Conservation (phyloP, 2,113 vertebrate genomes). For the Mastomys natalensis region DNA sequence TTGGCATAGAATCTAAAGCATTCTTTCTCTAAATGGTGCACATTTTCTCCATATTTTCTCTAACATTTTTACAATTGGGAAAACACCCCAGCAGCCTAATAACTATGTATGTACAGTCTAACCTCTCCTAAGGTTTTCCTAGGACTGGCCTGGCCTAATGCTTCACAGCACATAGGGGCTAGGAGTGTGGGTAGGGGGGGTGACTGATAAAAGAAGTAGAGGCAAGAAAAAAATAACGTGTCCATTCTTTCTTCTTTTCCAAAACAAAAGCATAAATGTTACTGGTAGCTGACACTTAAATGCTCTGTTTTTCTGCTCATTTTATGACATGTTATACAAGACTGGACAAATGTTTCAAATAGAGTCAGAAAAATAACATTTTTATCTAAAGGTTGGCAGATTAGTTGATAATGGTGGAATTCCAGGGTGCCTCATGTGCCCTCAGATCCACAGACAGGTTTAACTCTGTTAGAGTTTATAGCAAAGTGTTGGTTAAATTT, state of each 20-base stretch:
- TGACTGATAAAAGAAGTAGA: not conserved
- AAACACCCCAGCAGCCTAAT: slow-evolving; percentile 64
- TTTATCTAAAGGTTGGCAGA: not conserved
- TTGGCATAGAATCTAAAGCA: slow-evolving; percentile 74
- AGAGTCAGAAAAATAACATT: not conserved
- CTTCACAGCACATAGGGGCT: not conserved
- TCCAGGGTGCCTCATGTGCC: not conserved
- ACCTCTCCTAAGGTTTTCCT: slow-evolving; percentile 54
- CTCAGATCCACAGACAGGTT: not conserved
- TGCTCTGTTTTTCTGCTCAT: not conserved
- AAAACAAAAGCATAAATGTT: slow-evolving; percentile 34
- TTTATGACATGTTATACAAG: not conserved
- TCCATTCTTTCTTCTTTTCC: not conserved
- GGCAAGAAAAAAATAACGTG: not conserved
- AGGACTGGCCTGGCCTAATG: slow-evolving; percentile 11
- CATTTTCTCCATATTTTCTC: slow-evolving; percentile 79
- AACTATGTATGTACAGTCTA: slow-evolving; percentile 75
- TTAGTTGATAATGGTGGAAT: not conserved
- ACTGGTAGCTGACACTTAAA: not conserved
- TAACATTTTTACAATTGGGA: slow-evolving; percentile 78
- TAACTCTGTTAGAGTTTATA: not conserved
- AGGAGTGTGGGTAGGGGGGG: not conserved
- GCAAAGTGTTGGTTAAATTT: not conserved
- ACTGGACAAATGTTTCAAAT: not conserved
- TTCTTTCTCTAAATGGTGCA: slow-evolving; percentile 72